Base-by-base conservation (phyloP, 37 sponge, comb jelly and placozoan genomes). In the Chondrilla cf. caribensis region DNA sequence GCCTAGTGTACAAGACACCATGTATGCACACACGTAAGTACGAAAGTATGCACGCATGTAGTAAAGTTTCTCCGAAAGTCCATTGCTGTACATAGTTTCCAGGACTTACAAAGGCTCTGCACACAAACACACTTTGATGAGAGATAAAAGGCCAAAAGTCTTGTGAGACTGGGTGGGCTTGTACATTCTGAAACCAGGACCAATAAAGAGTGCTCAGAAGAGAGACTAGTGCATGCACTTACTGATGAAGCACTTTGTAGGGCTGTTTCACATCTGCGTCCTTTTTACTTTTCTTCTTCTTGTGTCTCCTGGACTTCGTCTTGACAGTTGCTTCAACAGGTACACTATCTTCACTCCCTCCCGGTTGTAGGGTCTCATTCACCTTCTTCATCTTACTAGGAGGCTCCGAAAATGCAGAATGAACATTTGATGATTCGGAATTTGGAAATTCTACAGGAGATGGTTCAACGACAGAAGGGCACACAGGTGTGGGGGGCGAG, bases 241-340 rank as follows among this genome's bases (percentile, higher is more conserved):
- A 60, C 64, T 60, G 64, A 26, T 60, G 64, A 7, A 60, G 29
- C 5, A 60, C 64, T 60, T 60, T 60, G 29, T 60, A 60, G 15
- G 15, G 5, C 6, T 6, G 64, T 60, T 6, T 60, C 19, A 4
- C 15, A 7, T 60, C 64, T 19, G 24, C 15, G 7, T 9, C 4
- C 29, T 60, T 60, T 26, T 60, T 60, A 60, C 64, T 22, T 15
- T 60, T 60, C 22, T 26, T 60, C 64, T 60, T 60, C 64, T 60
- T 60, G 64, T 60, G 24, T 60, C 5, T 60, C 64, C 29, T 6
- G 6, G 64, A 28, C 64, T 22, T 60, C 22, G 24, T 60, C 64
- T 60, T 26, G 5, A 15, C 4, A 21, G 4, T 15, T 19, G 5
- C 22, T 19, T 60, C 64, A 26, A 5, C 64, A 19, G 6, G 64